These are phyloP conservation scores for Papilio xuthus DNA, from an alignment of 1,140 invertebrate genomes.

Conservation along the genomic window DNA sequence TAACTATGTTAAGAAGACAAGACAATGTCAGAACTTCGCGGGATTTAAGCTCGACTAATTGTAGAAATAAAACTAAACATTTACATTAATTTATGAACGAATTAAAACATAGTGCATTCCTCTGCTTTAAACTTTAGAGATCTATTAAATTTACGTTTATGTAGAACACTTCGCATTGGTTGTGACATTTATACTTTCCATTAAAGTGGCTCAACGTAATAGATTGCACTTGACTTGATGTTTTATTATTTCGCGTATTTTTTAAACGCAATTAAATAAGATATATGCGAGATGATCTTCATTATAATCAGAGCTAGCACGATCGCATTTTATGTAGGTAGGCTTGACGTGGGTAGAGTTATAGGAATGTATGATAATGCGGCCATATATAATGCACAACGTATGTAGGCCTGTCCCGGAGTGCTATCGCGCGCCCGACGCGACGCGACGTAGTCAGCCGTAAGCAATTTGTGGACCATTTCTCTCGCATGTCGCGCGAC, in stretches of 20 bases:
- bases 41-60: not conserved
- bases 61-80: constrained; percentile 1
- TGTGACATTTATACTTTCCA: constrained; percentile 58
- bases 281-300: constrained; percentile 25
- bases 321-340: constrained; percentile 31
- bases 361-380: constrained; percentile 36
- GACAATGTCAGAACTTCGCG: not conserved
- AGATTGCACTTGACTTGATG: constrained; percentile 40
- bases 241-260: constrained; percentile 25
- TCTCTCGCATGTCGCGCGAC: constrained; percentile 67
- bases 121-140: constrained; percentile 55
- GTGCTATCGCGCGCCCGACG: constrained; percentile 50
- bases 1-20: too few relatives aligned
- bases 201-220: constrained; percentile 51
- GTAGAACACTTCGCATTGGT: constrained; percentile 49
- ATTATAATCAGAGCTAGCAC: constrained; percentile 26
- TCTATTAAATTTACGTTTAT: constrained; percentile 58
- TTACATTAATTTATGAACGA: constrained; percentile 24
- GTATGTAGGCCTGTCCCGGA: constrained; percentile 40
- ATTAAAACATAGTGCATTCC: constrained; percentile 51
- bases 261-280: constrained; percentile 24
- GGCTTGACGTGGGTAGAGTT: constrained; percentile 36
- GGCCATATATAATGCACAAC: constrained; percentile 29
- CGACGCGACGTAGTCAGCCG: constrained; percentile 61
- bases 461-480: constrained; percentile 74